phyloP scores from a whole-genome alignment of 2,888 invertebrate species.

The Watsonalla binaria region DNA sequence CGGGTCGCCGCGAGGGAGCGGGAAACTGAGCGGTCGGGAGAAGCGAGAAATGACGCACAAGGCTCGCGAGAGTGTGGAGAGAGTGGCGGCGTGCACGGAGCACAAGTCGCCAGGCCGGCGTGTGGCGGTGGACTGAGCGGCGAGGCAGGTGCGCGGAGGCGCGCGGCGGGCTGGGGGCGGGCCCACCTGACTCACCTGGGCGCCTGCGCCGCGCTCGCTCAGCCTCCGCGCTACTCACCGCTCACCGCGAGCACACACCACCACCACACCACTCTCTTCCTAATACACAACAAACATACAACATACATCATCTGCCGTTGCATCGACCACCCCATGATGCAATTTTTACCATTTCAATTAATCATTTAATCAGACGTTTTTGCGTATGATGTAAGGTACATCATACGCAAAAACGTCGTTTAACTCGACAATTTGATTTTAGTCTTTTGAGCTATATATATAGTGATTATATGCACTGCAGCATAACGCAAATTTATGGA shows the following conservation, averaged over 20 bases:
- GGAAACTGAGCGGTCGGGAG: conserved; percentile 69
- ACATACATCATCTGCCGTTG: neutral
- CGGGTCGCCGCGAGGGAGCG: conserved; percentile 58
- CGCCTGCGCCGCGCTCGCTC: conserved; percentile 70
- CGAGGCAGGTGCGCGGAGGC: conserved; percentile 68
- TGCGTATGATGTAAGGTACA: too few relatives aligned
- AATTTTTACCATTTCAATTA: neutral
- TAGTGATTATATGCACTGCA: too few relatives aligned
- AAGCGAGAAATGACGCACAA: conserved; percentile 72
- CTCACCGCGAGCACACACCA: conserved; percentile 30
- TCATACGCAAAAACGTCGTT: too few relatives aligned
- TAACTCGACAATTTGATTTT: too few relatives aligned
- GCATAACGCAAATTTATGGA: too few relatives aligned
- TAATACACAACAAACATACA: neutral
- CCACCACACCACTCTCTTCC: conserved; percentile 22
- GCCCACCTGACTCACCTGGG: conserved; percentile 77
- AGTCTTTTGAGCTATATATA: too few relatives aligned
- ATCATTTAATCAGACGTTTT: too few relatives aligned
- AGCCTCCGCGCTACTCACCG: conserved; percentile 41
- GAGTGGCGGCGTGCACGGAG: conserved; percentile 74
- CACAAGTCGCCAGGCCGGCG: conserved; percentile 73
- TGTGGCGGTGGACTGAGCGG: conserved; percentile 64
- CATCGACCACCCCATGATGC: neutral
- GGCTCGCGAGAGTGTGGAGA: conserved; percentile 75
- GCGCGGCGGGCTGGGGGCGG: conserved; percentile 71